Conservation (phyloP, 1,140 invertebrate genomes). For the Palaemon carinicauda region DNA sequence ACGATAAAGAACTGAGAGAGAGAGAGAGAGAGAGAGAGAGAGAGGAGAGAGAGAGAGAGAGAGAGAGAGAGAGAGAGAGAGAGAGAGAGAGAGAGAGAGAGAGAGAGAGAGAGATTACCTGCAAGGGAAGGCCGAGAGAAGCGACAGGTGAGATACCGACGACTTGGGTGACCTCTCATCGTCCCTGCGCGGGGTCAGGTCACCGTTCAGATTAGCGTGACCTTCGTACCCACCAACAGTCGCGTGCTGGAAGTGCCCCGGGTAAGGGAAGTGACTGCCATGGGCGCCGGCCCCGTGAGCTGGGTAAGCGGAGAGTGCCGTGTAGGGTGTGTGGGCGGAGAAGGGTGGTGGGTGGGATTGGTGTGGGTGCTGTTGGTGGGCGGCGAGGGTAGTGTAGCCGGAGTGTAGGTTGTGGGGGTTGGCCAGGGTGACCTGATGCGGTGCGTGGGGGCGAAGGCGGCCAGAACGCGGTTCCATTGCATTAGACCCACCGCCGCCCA, state of each 20-base stretch:
- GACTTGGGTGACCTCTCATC: constrained; percentile 55
- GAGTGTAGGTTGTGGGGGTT: background rate
- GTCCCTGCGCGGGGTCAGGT: constrained; percentile 26
- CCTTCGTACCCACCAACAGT: background rate
- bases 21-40: constrained; percentile 6
- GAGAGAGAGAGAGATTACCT: constrained; percentile 39
- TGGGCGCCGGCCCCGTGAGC: background rate
- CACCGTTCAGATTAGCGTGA: constrained; percentile 30
- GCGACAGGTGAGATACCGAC: constrained; percentile 43
- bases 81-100: constrained; percentile 25
- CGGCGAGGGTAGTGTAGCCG: background rate
- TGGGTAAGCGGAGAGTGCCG: background rate
- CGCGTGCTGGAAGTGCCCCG: background rate
- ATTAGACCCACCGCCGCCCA: background rate
- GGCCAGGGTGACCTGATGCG: background rate
- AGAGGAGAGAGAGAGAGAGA: background rate
- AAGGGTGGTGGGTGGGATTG: background rate
- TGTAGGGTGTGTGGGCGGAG: background rate
- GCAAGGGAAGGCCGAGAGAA: constrained; percentile 52
- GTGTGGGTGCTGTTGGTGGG: background rate
- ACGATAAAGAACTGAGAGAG: background rate
- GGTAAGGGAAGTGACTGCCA: background rate
- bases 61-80: constrained; percentile 25
- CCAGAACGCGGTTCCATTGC: background rate
- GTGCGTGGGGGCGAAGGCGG: background rate